These are phyloP conservation scores for Amiota communis DNA, from an alignment of 2,888 invertebrate genomes.

Conservation along the genomic window DNA sequence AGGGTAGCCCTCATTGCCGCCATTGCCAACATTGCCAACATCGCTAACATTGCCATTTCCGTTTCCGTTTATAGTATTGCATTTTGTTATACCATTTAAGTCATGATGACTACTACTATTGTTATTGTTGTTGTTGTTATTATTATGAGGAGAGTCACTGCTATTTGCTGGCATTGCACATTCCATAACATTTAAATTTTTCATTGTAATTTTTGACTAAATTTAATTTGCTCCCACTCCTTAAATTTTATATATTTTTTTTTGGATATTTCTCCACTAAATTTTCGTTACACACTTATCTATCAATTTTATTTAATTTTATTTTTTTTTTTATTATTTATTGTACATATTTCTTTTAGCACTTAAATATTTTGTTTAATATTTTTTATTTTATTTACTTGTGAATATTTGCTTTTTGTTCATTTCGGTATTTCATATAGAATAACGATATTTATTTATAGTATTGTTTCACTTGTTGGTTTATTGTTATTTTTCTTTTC, in stretches of 20 bases:
- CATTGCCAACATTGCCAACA: slow-evolving; percentile 38
- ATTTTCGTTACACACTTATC: slow-evolving; percentile 46
- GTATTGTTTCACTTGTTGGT: slow-evolving; percentile 12
- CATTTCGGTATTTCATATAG: slow-evolving; percentile 37
- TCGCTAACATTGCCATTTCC: slow-evolving; percentile 63
- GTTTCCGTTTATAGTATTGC: slow-evolving; percentile 67
- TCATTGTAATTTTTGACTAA: slow-evolving; percentile 58
- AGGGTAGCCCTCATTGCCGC: slow-evolving; percentile 18
- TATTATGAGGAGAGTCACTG: slow-evolving; percentile 26
- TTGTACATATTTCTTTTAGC: slow-evolving; percentile 19
- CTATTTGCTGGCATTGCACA: slow-evolving; percentile 51
- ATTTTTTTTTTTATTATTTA: slow-evolving; percentile 23
- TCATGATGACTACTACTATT: slow-evolving; percentile 39
- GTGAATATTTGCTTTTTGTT: slow-evolving; percentile 27
- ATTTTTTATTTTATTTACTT: slow-evolving; percentile 37
- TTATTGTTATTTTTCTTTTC: slow-evolving; percentile 23
- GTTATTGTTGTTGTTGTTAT: slow-evolving; percentile 33
- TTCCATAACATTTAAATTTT: slow-evolving; percentile 68
- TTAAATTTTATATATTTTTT: slow-evolving; percentile 17
- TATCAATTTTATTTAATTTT: slow-evolving; percentile 38
- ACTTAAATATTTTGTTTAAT: slow-evolving; percentile 24
- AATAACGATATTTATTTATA: slow-evolving; percentile 41
- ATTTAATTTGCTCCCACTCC: slow-evolving; percentile 36
- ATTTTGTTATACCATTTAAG: slow-evolving; percentile 50
- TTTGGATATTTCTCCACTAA: neutral